Evolutionary conservation across 1,140 invertebrate genomes (phyloP), one percentile per base, ranked within the genome.

Genomic region (Plectrocnemia conspersa): DNA sequence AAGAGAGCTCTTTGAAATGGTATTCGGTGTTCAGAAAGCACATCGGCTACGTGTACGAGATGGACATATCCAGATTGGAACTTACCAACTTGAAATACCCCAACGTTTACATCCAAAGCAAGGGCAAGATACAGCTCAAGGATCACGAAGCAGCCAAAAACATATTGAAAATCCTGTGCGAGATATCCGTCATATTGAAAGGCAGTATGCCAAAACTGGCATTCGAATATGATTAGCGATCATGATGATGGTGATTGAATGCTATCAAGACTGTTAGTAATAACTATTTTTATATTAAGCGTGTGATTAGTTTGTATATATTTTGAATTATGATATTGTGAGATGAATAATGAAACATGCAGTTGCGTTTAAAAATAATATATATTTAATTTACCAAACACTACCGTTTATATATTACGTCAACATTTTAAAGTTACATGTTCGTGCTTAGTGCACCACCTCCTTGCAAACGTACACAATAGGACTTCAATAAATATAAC

Each of bases 121-220:
- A 32, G 5, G 59, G 59, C 3, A 36, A 18, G 33, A 27, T 61
- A 29, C 35, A 53, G 7, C 22, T 61, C 18, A 53, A 42, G 10
- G 52, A 54, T 29, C 4, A 41, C 1, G 41, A 44, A 6, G 38
- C 40, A 3, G 21, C 59, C 7, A 52, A 33, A 13, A 9, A 24
- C 6, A 32, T 44, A 0, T 38, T 61, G 2, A 23, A 42, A 18
- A 52, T 57, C 24, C 52, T 61, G 19, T 47, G 38, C 15, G 42
- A 61, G 35, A 61, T 61, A 55, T 46, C 54, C 15, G 52, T 52
- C 2, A 56, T 61, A 23, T 36, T 61, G 2, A 38, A 47, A 35
- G 52, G 52, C 3, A 35, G 23, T 24, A 35, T 40, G n/a, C 54
- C 54, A n/a, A 54, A 54, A 40, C 46, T 61, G 15, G 54, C 50